These are phyloP conservation scores for Ciconia maguari DNA, from an alignment of 2,113 vertebrate species.

Conservation along the genomic window DNA sequence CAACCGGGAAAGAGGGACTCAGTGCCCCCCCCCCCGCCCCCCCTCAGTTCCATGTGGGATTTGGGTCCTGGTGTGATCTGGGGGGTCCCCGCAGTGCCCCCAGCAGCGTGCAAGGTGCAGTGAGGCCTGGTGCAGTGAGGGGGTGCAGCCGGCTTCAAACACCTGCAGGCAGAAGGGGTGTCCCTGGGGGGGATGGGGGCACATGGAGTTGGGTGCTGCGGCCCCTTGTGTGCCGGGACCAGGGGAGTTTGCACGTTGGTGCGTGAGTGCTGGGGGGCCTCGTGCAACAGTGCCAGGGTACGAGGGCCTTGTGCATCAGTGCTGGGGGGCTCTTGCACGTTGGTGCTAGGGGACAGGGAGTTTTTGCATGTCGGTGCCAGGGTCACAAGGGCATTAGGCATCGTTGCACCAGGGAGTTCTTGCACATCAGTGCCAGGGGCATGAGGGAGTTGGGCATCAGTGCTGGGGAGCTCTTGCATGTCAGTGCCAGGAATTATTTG, in stretches of 20 bases:
- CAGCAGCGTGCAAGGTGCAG: too few species aligned
- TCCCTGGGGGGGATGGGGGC: too few species aligned
- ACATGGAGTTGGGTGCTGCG: not conserved
- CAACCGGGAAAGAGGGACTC: not conserved
- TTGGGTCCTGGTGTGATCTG: not conserved
- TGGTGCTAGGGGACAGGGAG: too few species aligned
- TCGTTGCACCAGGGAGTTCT: too few species aligned
- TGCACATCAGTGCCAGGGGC: not conserved
- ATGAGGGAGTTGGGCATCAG: too few species aligned
- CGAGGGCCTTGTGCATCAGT: not conserved
- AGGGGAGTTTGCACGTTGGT: not conserved
- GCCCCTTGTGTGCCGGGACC: not conserved
- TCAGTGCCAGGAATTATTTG: not conserved
- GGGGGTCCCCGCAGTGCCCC: not conserved
- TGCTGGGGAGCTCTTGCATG: not conserved
- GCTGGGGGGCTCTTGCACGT: not conserved
- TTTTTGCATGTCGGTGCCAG: not conserved
- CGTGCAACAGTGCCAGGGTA: too few species aligned
- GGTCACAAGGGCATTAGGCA: rapidly evolving
- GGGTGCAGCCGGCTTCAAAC: not conserved
- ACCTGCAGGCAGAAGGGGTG: not conserved
- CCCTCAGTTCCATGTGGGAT: too few species aligned
- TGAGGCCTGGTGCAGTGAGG: not conserved
- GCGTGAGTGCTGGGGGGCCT: not conserved
- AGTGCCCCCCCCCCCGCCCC: too few species aligned